Percentiles rank a stretch among this genome's conserved stretches.
These are phyloP conservation scores for Thumatha senex DNA, from an alignment of 2,888 invertebrate genomes.

Conservation along the genomic window DNA sequence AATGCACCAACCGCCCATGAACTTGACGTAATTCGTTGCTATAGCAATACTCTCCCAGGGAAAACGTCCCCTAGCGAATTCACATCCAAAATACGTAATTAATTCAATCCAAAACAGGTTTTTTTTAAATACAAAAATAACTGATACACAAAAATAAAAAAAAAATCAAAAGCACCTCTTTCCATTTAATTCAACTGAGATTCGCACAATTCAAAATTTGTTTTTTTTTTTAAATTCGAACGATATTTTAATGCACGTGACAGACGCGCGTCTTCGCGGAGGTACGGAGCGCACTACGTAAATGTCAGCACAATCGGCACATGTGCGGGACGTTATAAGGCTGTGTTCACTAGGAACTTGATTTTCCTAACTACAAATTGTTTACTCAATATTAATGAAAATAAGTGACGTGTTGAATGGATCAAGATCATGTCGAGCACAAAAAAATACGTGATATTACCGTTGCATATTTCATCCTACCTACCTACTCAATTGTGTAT, in stretches of 20 bases:
- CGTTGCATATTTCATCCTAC: too few species aligned
- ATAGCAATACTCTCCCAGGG: constrained; percentile 72
- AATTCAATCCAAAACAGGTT: constrained; percentile 22
- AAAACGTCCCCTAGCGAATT: constrained; percentile 53
- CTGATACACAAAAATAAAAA: constrained; percentile 27
- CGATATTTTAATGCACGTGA: constrained; percentile 44
- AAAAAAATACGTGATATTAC: background rate
- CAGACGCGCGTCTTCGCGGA: constrained; percentile 66
- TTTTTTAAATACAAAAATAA: constrained; percentile 11
- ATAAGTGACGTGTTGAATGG: background rate
- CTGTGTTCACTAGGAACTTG: constrained; percentile 44
- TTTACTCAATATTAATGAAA: background rate
- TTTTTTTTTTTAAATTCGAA: constrained; percentile 47
- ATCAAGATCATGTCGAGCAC: background rate
- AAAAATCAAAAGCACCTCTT: constrained; percentile 51
- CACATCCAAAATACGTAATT: constrained; percentile 49
- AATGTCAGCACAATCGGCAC: constrained; percentile 79
- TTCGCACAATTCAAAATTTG: constrained; percentile 38
- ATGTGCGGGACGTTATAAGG: constrained; percentile 73
- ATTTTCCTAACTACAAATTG: constrained; percentile 42
- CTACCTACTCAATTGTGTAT: too few species aligned
- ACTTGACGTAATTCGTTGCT: constrained; percentile 75
- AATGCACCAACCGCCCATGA: constrained; percentile 80
- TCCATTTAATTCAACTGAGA: constrained; percentile 36
- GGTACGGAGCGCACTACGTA: constrained; percentile 79